Conservation (phyloP, 2,888 invertebrate species). For the Sarcophaga carnaria region DNA sequence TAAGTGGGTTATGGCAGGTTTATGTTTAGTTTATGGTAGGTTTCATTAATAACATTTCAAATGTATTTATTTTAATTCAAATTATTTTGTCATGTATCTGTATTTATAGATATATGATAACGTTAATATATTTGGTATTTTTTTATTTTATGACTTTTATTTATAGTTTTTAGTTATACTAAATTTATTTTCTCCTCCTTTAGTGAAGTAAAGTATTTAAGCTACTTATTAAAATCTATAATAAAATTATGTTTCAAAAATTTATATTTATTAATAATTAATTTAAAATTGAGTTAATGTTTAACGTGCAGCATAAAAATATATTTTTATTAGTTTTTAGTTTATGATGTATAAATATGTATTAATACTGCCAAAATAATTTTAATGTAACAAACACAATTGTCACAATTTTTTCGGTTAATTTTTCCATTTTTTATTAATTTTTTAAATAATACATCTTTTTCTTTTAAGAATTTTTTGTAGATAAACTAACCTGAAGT, state of each 20-base stretch:
- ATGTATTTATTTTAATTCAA: background rate
- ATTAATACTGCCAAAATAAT: too few species aligned
- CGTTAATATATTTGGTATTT: constrained; percentile 10
- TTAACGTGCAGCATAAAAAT: constrained; percentile 53
- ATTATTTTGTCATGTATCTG: background rate
- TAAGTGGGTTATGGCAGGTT: too few species aligned
- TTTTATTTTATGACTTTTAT: background rate
- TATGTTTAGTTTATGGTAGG: too few species aligned
- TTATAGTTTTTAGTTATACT: constrained; percentile 6
- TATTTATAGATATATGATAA: background rate
- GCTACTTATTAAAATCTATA: constrained; percentile 14
- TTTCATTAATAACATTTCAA: constrained; percentile 9
- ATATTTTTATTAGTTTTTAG: constrained; percentile 14
- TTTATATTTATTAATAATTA: background rate
- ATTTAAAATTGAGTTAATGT: constrained; percentile 1
- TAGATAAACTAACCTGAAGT: too few species aligned
- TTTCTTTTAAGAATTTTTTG: too few species aligned
- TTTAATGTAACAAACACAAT: too few species aligned
- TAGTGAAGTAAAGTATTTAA: background rate
- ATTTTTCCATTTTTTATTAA: too few species aligned
- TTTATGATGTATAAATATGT: too few species aligned
- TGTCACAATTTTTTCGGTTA: too few species aligned
- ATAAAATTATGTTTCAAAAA: background rate
- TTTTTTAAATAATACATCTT: too few species aligned
- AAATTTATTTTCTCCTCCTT: background rate